Conservation (phyloP, 2,888 invertebrate genomes). For the Orthosia incerta region DNA sequence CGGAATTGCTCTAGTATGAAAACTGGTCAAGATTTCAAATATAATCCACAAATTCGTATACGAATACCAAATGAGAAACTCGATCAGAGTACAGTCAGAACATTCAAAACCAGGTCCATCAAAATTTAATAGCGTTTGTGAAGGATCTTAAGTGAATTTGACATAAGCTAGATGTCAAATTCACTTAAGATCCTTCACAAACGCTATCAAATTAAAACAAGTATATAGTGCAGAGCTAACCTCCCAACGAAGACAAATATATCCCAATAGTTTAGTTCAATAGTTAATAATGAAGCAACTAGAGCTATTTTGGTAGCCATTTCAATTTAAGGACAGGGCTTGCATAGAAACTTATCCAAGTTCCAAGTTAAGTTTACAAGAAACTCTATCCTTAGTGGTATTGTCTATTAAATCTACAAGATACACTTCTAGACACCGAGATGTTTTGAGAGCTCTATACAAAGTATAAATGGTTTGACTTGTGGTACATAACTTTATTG, state of each 20-base stretch:
- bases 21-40: background rate
- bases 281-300: conserved; percentile 83
- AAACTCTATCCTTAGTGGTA: conserved; percentile 85
- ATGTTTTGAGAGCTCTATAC: conserved; percentile 76
- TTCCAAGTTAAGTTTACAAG: conserved; percentile 83
- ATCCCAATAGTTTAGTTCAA: conserved; percentile 75
- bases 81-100: background rate
- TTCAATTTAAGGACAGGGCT: conserved; percentile 88
- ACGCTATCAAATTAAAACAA: conserved; percentile 41
- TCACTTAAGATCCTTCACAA: conserved; percentile 27
- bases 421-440: conserved; percentile 80
- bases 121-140: conserved; percentile 37
- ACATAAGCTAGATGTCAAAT: conserved; percentile 18
- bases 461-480: conserved; percentile 74
- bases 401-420: conserved; percentile 89
- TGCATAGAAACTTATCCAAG: conserved; percentile 86
- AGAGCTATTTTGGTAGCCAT: conserved; percentile 86
- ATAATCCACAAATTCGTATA: background rate
- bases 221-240: conserved; percentile 45
- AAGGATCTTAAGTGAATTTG: conserved; percentile 32
- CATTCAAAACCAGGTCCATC: background rate
- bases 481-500: conserved; percentile 57
- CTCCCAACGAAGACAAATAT: conserved; percentile 60
- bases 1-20: background rate
- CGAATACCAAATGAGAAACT: background rate